Evolutionary conservation across 1,140 invertebrate species (phyloP).

Genomic region (Diorhabda sublineata): DNA sequence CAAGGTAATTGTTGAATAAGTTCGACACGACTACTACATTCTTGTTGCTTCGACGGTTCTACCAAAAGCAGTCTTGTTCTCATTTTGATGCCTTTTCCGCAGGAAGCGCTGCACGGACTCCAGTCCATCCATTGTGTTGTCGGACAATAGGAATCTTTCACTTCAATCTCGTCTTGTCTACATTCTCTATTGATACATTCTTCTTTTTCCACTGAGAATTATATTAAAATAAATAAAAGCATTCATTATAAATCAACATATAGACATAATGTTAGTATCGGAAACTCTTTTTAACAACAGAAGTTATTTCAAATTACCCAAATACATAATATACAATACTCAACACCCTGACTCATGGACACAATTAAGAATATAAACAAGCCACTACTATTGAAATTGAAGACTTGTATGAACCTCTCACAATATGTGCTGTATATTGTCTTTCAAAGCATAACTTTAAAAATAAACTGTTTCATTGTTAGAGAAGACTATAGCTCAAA

Average conservation of each 20-base stretch:
- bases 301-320: neutral
- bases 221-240: too few relatives aligned
- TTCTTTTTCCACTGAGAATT: constrained; percentile 60
- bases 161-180: constrained; percentile 51
- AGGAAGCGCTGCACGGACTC: constrained; percentile 69
- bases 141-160: constrained; percentile 58
- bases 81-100: constrained; percentile 65
- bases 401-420: too few relatives aligned
- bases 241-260: neutral
- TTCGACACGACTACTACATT: constrained; percentile 59
- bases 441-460: too few relatives aligned
- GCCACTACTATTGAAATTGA: too few relatives aligned
- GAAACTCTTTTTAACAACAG: neutral
- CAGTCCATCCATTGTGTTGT: constrained; percentile 69
- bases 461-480: too few relatives aligned
- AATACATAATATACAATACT: neutral
- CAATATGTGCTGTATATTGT: too few relatives aligned
- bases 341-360: neutral
- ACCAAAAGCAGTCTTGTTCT: constrained; percentile 67
- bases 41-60: constrained; percentile 53
- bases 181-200: constrained; percentile 70
- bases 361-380: too few relatives aligned
- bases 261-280: neutral
- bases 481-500: too few relatives aligned
- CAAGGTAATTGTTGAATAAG: constrained; percentile 64